Base-by-base conservation (phyloP, 2,797 vertebrate species). In the Gymnodraco acuticeps region DNA sequence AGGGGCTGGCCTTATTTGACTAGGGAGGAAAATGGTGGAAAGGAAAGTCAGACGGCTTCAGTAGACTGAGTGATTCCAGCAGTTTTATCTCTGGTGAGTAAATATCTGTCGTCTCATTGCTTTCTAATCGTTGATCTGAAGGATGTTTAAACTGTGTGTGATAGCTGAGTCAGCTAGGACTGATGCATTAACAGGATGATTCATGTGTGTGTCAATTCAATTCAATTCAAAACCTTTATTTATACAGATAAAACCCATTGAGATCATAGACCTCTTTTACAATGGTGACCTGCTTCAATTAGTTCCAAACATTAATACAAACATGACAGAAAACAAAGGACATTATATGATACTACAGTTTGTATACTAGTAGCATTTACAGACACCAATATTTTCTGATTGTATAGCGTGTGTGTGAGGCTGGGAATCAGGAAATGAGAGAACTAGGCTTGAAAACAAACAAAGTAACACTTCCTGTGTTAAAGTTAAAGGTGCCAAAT, bases 11-110 rank as follows among this genome's bases (percentile, higher is more conserved):
- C 68, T 81, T 71, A 48, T 76, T 58, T 65, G 42, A 76, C 73
- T 20, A 14, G 14, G 66, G 73, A 86, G 63, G 83, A 91, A 94
- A 93, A 94, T 93, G 91, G 93, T 94, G 82, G 90, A 84, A 33
- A 69, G 62, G 14, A 67, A 48, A 80, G 65, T 62, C 64, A 82
- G 64, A 82, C 85, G 63, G 85, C 73, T 75, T 33, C 73, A 73
- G 63, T 70, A 86, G 70, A 84, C 59, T 67, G 85, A 93, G 62
- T 43, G 47, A 81, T 14, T 88, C 52, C 59, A 80, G 74, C 79
- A 48, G 27, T 83, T 89, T 85, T 46, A 85, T 89, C 77, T 77
- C 80, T 86, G 94, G 95, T 95, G 88, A 94, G 94, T 82, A 85
- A 77, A 90, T 27, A 70, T 70, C 5, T 70, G 13, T n/a, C 3